A percentile compares a stretch with the other conserved stretches of the same genome.
Conservation (phyloP, 2,797 vertebrate genomes). For the Enteromius fasciolatus region DNA sequence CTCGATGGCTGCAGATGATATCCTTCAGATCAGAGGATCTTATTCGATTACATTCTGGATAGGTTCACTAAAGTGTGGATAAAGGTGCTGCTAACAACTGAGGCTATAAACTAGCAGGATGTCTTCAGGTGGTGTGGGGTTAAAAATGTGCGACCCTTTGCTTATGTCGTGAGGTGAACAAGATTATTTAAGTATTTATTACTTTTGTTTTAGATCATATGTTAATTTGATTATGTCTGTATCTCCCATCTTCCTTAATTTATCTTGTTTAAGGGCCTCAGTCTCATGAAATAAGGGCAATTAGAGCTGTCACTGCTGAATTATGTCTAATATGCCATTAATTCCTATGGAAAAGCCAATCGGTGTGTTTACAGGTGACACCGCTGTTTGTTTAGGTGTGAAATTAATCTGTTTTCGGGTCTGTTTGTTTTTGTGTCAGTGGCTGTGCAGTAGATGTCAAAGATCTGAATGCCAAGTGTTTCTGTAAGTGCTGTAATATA, state of each 20-base stretch:
- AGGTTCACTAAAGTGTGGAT: background rate
- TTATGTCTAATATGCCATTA: conserved; percentile 16
- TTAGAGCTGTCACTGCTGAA: conserved; percentile 15
- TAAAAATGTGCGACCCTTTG: background rate
- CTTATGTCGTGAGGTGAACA: conserved; percentile 19
- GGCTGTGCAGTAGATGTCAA: background rate
- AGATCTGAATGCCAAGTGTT: conserved; percentile 29
- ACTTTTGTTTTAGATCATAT: conserved; percentile 60
- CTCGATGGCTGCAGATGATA: background rate
- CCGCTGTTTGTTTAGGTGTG: conserved; percentile 6
- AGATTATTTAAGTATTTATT: conserved; percentile 78
- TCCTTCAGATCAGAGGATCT: background rate
- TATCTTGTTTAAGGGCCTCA: conserved; percentile 60
- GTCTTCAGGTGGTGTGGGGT: conserved; percentile 6
- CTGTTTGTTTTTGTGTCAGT: background rate
- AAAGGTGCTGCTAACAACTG: background rate
- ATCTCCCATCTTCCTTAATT: conserved; percentile 55
- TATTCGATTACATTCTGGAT: background rate
- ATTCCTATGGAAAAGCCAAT: conserved; percentile 37
- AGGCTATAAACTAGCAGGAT: background rate
- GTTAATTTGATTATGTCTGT: conserved; percentile 41
- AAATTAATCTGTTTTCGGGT: background rate
- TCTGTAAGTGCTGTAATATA: conserved; percentile 12
- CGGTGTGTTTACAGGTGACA: conserved; percentile 18
- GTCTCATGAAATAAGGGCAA: conserved; percentile 21